phyloP scores from a whole-genome alignment of 2,888 invertebrate genomes.

The Callyntrura guangdongensis region DNA sequence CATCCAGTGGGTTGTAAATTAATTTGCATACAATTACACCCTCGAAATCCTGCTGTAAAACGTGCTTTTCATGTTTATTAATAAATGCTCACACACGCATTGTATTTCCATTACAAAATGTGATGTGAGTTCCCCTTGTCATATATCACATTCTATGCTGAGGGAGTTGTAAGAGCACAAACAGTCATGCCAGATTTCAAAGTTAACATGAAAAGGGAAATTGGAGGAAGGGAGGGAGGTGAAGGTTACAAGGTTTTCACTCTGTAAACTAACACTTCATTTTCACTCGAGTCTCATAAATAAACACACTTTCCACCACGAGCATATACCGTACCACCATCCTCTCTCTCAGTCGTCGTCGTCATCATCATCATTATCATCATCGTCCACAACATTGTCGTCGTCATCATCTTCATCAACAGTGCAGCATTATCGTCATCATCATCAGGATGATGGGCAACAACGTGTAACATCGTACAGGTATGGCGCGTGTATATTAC shows the following conservation, averaged over 20 bases:
- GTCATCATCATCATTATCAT: neutral
- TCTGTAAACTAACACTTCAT: slow-evolving; percentile 64
- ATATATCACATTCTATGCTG: neutral
- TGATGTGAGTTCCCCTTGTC: neutral
- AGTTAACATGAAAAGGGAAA: slow-evolving; percentile 41
- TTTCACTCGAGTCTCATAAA: slow-evolving; percentile 64
- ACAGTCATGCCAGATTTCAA: slow-evolving; percentile 46
- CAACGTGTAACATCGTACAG: neutral
- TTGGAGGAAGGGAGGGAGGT: slow-evolving; percentile 31
- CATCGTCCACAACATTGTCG: neutral
- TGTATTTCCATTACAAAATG: no score
- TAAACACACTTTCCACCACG: slow-evolving; percentile 1
- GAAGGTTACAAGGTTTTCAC: slow-evolving; percentile 61
- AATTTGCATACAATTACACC: no score
- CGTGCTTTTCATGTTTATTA: no score
- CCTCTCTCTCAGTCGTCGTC: neutral
- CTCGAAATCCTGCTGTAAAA: no score
- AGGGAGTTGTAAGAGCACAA: neutral
- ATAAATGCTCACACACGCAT: no score
- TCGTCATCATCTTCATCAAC: neutral
- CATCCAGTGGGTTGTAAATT: no score
- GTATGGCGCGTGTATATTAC: neutral
- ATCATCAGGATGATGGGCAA: neutral
- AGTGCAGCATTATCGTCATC: neutral
- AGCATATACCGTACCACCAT: neutral